Base-by-base conservation (phyloP, 23 tunicate species). In the Ciona savignyi region DNA sequence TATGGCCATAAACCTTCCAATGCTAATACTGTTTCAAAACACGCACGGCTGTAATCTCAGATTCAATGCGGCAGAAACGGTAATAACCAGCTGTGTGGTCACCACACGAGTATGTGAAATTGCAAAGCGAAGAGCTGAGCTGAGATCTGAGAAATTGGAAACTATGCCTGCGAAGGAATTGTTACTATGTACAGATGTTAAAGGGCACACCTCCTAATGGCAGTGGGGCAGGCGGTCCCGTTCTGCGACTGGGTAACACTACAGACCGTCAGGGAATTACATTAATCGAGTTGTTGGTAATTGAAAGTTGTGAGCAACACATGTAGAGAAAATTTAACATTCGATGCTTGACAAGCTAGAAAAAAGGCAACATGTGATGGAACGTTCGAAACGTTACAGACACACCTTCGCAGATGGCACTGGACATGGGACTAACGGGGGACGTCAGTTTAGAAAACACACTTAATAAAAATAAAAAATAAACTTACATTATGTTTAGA, bases 371-470 rank as follows among this genome's bases (percentile, higher is more conserved):
- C 56, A 42, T 42, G 56, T 42, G 56, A 42, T 9, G 56, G 56
- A 42, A 42, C 56, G 56, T 6, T 6, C 9, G 15, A 42, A 15
- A 42, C 56, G 56, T 42, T 9, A 42, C 15, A 15, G 15, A 42
- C 56, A 42, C 56, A 42, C 56, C 56, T 42, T 42, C 56, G 56
- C 56, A 42, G 56, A 42, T 42, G 56, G 56, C 56, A 42, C 56
- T 42, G 56, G 15, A 42, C 56, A 42, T 15, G 56, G 56, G 56
- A 42, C 15, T 42, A 42, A 9, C 56, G 15, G n/a, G 11, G 56
- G 56, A 42, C 56, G 56, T 6, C 56, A 15, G 56, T 42, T 42
- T 42, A 42, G 56, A 42, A 42, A 42, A 42, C 56, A 42, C 15
- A 42, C 56, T 42, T 9, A 42, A 42, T 42, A 42, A 42, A 15